Evolutionary conservation across 2,797 vertebrate species (phyloP), one percentile per base, ranked within the genome.

Genomic region (Arrhamphus sclerolepis): DNA sequence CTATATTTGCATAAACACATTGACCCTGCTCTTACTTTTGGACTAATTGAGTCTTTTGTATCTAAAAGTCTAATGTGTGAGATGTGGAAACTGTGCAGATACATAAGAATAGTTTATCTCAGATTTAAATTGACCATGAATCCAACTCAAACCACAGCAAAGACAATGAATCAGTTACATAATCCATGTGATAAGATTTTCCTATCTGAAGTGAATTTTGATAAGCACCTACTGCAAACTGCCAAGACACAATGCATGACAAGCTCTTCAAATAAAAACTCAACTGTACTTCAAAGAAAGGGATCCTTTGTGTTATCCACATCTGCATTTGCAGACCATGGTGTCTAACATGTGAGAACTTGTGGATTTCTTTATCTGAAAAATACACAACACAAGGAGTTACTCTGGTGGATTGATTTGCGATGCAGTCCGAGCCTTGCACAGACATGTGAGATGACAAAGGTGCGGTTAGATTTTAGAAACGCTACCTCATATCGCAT

Each of bases 211-310:
- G 29, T 31, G 29, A 7, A 6, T 31, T 34, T 34, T 34, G 31
- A 34, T 34, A 34, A 34, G 10, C 29, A 31, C 29, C 10, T 6
- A 52, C 49, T 39, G 28, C 17, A 31, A 29, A 49, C 5, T 56
- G 39, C 2, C 8, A 40, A 20, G 31, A 51, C 44, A 38, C 40
- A 19, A 16, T 17, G 20, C 9, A 46, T 40, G 17, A 26, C 41
- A 52, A 26, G 13, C 44, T 49, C 6, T 42, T 62, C 28, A 22
- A 81, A 72, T 75, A 47, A 75, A 54, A 78, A 66, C 31, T 1
- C 8, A 9, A 9, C 10, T 9, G 10, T 31, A 31, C 29, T 34
- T 2, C 31, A 51, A 57, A 46, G n/a, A 63, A 6, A 62, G 56
- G 1, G 31, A 11, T 34, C 31, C 31, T 11, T 34, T 66, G 46